A percentile compares a stretch with the other conserved stretches of the same genome.
Conservation (phyloP, 2,888 invertebrate genomes). For the Polyommatus icarus region DNA sequence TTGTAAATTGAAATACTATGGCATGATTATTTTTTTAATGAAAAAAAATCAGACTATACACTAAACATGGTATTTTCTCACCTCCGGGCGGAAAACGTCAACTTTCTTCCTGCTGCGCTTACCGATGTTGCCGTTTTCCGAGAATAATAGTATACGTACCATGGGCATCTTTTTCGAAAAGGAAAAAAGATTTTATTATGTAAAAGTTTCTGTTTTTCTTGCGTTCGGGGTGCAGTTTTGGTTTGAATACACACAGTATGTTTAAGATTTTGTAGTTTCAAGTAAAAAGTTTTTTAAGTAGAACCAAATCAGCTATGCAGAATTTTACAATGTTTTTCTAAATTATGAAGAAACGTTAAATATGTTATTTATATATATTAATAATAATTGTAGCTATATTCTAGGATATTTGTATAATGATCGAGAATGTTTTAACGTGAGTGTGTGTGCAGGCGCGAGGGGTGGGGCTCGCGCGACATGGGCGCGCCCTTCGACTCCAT, state of each 20-base stretch:
- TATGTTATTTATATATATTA: neutral
- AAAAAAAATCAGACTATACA: neutral
- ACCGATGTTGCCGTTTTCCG: too few species aligned
- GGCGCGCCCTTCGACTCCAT: slow-evolving; percentile 87
- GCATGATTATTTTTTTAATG: neutral
- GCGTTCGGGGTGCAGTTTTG: too few species aligned
- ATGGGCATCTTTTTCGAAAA: neutral
- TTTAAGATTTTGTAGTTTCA: too few species aligned
- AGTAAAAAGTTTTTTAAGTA: too few species aligned
- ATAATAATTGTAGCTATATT: neutral
- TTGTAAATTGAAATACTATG: neutral
- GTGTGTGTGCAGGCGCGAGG: slow-evolving; percentile 63
- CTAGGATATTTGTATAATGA: neutral
- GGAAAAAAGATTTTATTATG: too few species aligned
- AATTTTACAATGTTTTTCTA: too few species aligned
- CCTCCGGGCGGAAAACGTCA: too few species aligned
- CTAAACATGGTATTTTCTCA: neutral
- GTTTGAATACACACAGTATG: too few species aligned
- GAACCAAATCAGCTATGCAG: too few species aligned
- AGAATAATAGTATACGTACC: too few species aligned
- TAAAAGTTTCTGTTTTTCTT: too few species aligned
- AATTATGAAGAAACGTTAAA: neutral
- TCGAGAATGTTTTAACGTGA: slow-evolving; percentile 9
- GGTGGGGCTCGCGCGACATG: slow-evolving; percentile 84
- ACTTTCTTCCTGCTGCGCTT: too few species aligned